Evolutionary conservation across 2,113 vertebrate genomes (phyloP).

Genomic region (Spheniscus mendiculus): DNA sequence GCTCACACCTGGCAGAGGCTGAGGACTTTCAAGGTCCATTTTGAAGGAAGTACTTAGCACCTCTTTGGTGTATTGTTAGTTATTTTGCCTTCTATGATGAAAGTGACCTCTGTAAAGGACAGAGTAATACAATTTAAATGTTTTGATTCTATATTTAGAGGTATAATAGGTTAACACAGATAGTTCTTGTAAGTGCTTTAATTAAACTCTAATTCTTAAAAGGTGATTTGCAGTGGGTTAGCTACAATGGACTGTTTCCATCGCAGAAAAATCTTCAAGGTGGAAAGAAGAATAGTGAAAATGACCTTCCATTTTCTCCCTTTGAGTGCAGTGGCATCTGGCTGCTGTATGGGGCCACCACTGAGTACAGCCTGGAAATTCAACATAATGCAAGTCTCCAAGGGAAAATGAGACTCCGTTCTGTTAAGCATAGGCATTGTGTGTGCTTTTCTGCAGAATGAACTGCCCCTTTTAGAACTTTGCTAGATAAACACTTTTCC

Average conservation of each 20-base stretch:
- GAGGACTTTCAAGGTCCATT: background rate
- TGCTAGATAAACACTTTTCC: background rate
- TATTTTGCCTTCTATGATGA: background rate
- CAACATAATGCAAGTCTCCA: background rate
- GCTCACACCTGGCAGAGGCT: background rate
- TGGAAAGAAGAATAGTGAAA: background rate
- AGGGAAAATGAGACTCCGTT: background rate
- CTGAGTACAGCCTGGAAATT: background rate
- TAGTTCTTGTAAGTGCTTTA: background rate
- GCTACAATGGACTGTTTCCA: background rate
- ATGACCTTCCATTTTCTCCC: background rate
- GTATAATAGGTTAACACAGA: background rate
- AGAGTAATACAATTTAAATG: background rate
- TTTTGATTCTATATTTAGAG: background rate
- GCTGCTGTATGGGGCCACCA: background rate
- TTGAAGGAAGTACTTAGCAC: background rate
- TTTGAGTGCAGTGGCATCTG: background rate
- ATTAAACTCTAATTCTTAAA: slow-evolving; percentile 18
- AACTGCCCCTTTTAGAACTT: background rate
- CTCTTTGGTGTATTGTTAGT: background rate
- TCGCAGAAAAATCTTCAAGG: background rate
- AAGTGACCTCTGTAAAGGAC: background rate
- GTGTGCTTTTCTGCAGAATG: background rate
- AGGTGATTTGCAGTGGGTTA: background rate
- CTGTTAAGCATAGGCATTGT: background rate